These are phyloP conservation scores for Dolichallabes microphthalmus DNA, from an alignment of 2,113 vertebrate genomes.

Conservation along the genomic window DNA sequence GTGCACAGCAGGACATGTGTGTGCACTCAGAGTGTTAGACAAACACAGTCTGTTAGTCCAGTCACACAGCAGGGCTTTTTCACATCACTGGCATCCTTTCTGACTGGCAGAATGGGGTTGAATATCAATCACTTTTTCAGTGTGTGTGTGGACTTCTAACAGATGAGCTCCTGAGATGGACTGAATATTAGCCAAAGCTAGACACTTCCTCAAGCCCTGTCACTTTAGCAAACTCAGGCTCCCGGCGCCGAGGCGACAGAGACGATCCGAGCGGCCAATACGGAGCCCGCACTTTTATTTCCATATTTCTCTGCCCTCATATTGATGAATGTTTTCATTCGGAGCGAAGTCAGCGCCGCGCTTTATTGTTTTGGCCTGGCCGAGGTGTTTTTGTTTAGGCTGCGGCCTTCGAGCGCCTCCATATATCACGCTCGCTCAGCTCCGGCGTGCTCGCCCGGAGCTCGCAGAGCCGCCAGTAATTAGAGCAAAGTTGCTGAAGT, in stretches of 20 bases:
- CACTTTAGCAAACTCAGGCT: constrained; percentile 47
- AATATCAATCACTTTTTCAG: constrained; percentile 51
- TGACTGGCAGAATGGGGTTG: constrained; percentile 51
- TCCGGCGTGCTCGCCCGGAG: constrained; percentile 11
- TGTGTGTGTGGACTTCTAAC: constrained; percentile 26
- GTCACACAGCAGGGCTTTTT: constrained; percentile 30
- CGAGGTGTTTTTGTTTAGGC: constrained; percentile 50
- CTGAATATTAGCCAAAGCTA: constrained; percentile 22
- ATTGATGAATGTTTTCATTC: constrained; percentile 52
- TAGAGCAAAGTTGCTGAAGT: constrained; percentile 31
- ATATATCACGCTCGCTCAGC: constrained; percentile 38
- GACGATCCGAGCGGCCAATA: constrained; percentile 53
- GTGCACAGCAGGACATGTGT: constrained; percentile 31
- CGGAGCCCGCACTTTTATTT: constrained; percentile 52
- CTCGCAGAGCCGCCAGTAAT: constrained; percentile 40
- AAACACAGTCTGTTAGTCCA: constrained; percentile 46
- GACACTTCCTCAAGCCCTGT: constrained; percentile 44
- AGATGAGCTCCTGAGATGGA: constrained; percentile 6
- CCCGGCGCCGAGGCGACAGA: background rate
- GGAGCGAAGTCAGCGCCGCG: constrained; percentile 38
- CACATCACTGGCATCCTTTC: constrained; percentile 27
- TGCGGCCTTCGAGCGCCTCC: constrained; percentile 34
- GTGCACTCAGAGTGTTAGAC: constrained; percentile 30
- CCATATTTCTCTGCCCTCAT: constrained; percentile 39
- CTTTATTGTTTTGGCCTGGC: constrained; percentile 46